phyloP scores from a whole-genome alignment of 2,888 invertebrate species.

The Temnothorax ravouxi region DNA sequence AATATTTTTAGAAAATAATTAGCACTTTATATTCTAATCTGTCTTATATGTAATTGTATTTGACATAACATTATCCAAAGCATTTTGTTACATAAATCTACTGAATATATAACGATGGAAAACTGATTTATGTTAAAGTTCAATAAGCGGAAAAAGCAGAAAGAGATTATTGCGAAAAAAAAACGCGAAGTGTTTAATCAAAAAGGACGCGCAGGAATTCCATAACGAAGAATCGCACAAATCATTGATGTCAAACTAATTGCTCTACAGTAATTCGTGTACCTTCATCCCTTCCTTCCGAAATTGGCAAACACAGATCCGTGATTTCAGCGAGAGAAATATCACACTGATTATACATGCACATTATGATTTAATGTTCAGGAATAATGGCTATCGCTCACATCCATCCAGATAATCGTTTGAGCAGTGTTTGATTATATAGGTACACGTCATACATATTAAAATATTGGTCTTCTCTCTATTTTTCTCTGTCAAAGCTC shows the following conservation, averaged over 20 bases:
- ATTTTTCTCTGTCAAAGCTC: neutral
- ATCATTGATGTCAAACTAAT: conserved; percentile 52
- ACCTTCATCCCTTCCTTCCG: conserved; percentile 7
- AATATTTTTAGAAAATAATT: neutral
- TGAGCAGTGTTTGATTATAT: conserved; percentile 9
- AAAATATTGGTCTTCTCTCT: neutral
- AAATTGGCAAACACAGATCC: conserved; percentile 47
- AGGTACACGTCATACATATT: neutral
- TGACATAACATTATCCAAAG: neutral
- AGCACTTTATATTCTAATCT: neutral
- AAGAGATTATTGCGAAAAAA: conserved; percentile 52
- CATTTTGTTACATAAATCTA: neutral
- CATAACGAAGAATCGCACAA: conserved; percentile 17
- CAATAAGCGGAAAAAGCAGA: conserved; percentile 59
- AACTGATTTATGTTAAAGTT: conserved; percentile 54
- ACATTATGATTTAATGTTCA: conserved; percentile 20
- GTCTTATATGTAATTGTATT: neutral
- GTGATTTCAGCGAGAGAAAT: conserved; percentile 56
- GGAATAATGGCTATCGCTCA: conserved; percentile 24
- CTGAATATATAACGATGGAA: neutral
- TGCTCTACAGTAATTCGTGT: conserved; percentile 39
- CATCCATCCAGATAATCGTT: conserved; percentile 22
- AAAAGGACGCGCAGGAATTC: conserved; percentile 55
- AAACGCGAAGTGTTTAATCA: conserved; percentile 34
- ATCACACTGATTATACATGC: conserved; percentile 39